Evolutionary conservation across 2,797 vertebrate species (phyloP), one percentile per base, ranked within the genome.

Genomic region (Megalops cyprinoides): DNA sequence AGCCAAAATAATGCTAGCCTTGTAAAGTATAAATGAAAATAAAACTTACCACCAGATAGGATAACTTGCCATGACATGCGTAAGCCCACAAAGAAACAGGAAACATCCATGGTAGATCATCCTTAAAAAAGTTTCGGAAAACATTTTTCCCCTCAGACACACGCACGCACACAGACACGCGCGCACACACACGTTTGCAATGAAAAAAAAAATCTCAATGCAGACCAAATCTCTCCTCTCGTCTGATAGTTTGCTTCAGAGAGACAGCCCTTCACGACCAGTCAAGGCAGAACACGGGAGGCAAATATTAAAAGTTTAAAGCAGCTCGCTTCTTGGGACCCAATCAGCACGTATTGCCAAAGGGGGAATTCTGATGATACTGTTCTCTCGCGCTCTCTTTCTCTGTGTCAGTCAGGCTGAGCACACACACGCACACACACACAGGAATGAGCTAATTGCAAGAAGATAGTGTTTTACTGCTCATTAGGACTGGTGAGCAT

Each of bases 31-130:
- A 82, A 88, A 87, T 81, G 79, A 87, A 89, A 86, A 91, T 89
- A 81, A 90, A 93, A 97, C 97, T 98, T 94, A 99, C 97, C 98
- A 99, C 98, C 98, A 99, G 93, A 98, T 98, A 85, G 98, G 98
- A 94, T 98, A 99, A 94, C 95, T 96, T 92, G 96, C 94, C 93
- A 96, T 94, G 87, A 96, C 96, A 89, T 91, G 96, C 88, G 93
- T 92, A 86, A 97, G 91, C 92, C 95, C 95, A 91, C 92, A 96
- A 86, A 98, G 94, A 91, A 97, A 86, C 89, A 98, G 94, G 92
- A 97, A 94, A 95, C 95, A 97, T 96, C 96, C 95, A 92, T 96
- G 91, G 90, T 89, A 93, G 92, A 96, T 95, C 98, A 98, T 98
- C 94, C 93, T 95, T 89, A 82, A 82, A 85, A 91, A 93, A 91